Percentiles rank a stretch among this genome's conserved stretches.
These are phyloP conservation scores for Rhinogobio ventralis DNA, from an alignment of 2,797 vertebrate genomes.

Conservation along the genomic window DNA sequence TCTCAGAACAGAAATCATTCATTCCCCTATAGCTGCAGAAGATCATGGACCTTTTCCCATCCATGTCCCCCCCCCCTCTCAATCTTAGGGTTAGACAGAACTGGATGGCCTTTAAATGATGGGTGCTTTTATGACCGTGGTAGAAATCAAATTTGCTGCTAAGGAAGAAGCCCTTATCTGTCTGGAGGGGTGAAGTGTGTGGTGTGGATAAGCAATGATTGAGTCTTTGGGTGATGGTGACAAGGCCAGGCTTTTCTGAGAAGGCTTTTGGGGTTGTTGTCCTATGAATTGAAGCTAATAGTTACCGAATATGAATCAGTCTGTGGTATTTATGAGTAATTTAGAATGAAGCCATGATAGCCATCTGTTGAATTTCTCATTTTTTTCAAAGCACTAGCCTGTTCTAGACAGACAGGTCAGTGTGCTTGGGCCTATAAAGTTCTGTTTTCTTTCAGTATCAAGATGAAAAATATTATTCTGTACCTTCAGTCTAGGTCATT, in stretches of 20 bases:
- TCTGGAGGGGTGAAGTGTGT: constrained; percentile 11
- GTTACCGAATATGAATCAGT: neutral
- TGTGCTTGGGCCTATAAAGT: neutral
- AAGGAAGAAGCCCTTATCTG: constrained; percentile 61
- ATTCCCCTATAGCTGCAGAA: constrained; percentile 57
- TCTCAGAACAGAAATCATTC: constrained; percentile 70
- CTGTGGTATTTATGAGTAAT: neutral
- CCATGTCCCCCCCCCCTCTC: constrained; percentile 66
- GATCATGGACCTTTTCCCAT: constrained; percentile 65
- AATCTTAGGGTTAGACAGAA: constrained; percentile 74
- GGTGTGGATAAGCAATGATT: constrained; percentile 33
- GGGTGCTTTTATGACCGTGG: constrained; percentile 74
- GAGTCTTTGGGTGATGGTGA: constrained; percentile 54
- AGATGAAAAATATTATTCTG: constrained; percentile 11
- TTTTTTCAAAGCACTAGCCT: neutral
- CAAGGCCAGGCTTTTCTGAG: neutral
- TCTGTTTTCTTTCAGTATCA: constrained; percentile 7
- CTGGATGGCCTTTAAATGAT: constrained; percentile 73
- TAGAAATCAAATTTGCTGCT: constrained; percentile 73
- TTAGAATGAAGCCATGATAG: neutral
- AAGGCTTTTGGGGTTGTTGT: neutral
- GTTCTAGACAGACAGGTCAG: neutral
- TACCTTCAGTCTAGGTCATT: constrained; percentile 17
- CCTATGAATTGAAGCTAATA: neutral
- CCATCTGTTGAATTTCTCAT: neutral